These are phyloP conservation scores for Ormyrus nitidulus DNA, from an alignment of 2,888 invertebrate species.

Conservation along the genomic window DNA sequence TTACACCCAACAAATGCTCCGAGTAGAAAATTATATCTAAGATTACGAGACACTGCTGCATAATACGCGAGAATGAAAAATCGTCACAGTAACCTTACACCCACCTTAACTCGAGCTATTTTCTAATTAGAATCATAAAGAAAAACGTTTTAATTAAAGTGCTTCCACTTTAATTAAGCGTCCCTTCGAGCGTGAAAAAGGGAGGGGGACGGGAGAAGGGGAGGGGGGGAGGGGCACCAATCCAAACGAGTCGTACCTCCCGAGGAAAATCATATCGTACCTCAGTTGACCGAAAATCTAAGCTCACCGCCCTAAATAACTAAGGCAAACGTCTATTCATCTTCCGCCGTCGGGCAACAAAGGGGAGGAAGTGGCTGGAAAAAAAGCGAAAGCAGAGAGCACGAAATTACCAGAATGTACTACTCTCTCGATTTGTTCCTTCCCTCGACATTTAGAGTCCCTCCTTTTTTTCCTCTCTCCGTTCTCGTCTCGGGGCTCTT, in stretches of 20 bases:
- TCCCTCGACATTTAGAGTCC: conserved; percentile 4
- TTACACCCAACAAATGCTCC: too few relatives aligned
- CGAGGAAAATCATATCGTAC: too few relatives aligned
- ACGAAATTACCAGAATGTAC: conserved; percentile 29
- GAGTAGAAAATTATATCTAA: too few relatives aligned
- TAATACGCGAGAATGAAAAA: too few relatives aligned
- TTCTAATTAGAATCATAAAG: conserved; percentile 51
- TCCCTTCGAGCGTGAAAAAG: conserved; percentile 27
- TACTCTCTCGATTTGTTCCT: conserved; percentile 25
- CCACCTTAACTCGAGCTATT: conserved; percentile 39
- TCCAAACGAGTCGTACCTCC: too few relatives aligned
- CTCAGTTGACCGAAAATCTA: conserved; percentile 7
- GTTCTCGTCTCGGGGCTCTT: neutral
- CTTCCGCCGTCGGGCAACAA: conserved; percentile 1
- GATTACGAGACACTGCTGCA: too few relatives aligned
- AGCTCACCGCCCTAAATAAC: neutral
- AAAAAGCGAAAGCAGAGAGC: neutral
- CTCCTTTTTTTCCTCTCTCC: neutral
- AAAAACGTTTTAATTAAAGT: conserved; percentile 51
- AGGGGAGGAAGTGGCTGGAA: neutral
- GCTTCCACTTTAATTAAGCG: conserved; percentile 53
- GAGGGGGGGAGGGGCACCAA: too few relatives aligned
- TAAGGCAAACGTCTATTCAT: conserved; percentile 26
- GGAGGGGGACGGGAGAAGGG: too few relatives aligned
- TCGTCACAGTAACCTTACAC: too few relatives aligned